phyloP scores from a whole-genome alignment of 2,888 invertebrate species.

The Dynastes maya region DNA sequence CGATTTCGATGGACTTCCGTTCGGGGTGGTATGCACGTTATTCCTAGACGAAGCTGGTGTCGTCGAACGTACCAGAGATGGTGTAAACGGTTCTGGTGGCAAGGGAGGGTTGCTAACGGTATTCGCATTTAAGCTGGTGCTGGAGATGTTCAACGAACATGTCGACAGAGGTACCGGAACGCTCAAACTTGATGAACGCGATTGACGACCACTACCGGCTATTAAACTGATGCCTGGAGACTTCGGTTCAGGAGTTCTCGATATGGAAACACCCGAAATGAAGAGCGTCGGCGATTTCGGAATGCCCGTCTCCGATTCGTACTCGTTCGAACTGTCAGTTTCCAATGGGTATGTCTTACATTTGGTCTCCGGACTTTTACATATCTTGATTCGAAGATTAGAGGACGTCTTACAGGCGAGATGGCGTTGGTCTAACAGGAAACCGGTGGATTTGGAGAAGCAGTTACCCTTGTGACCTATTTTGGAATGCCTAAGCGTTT shows the following conservation, averaged over 20 bases:
- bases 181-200: constrained; percentile 72
- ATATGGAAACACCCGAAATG: constrained; percentile 75
- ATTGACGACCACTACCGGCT: constrained; percentile 68
- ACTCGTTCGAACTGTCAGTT: constrained; percentile 73
- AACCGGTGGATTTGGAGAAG: constrained; percentile 69
- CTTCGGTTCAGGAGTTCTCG: constrained; percentile 72
- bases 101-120: constrained; percentile 58
- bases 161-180: constrained; percentile 69
- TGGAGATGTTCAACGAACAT: constrained; percentile 67
- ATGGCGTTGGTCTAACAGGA: constrained; percentile 62
- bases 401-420: constrained; percentile 57
- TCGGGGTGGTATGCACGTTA: constrained; percentile 62
- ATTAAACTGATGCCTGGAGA: constrained; percentile 63
- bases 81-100: constrained; percentile 67
- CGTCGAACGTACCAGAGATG: constrained; percentile 67
- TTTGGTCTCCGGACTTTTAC: constrained; percentile 64
- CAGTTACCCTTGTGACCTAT: constrained; percentile 60
- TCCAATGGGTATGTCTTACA: constrained; percentile 66
- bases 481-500: constrained; percentile 61
- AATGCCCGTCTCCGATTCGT: constrained; percentile 75
- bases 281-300: constrained; percentile 75
- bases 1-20: constrained; percentile 61
- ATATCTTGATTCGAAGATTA: constrained; percentile 69
- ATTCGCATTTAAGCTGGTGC: constrained; percentile 64
- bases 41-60: constrained; percentile 66